Evolutionary conservation across 1,140 invertebrate species (phyloP).

Genomic region (Bombus waltoni): DNA sequence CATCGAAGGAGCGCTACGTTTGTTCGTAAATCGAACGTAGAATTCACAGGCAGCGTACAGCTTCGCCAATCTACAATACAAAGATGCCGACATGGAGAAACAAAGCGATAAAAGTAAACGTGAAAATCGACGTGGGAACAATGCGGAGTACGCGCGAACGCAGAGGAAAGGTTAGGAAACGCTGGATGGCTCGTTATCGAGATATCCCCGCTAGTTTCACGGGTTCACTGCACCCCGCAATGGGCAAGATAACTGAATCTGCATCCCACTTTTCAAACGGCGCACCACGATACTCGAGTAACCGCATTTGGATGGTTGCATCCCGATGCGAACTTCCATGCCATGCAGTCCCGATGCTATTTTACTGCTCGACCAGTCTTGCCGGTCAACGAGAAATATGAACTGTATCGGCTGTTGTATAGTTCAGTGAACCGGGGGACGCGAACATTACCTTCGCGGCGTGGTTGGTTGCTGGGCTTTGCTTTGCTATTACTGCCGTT

Average conservation of each 20-base stretch:
- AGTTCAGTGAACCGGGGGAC: conserved; percentile 33
- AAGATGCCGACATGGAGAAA: too few species aligned
- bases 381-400: conserved; percentile 35
- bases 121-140: not conserved
- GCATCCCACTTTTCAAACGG: conserved; percentile 48
- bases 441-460: conserved; percentile 4
- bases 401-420: conserved; percentile 32
- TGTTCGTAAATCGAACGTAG: too few species aligned
- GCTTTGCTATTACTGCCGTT: not conserved
- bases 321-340: not conserved
- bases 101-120: not conserved
- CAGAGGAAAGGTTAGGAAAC: not conserved
- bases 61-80: not conserved
- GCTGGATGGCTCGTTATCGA: conserved; percentile 6
- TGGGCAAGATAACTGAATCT: conserved; percentile 56
- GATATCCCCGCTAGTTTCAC: conserved; percentile 15
- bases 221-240: conserved; percentile 47
- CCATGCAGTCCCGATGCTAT: conserved; percentile 15
- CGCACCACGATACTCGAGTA: conserved; percentile 37
- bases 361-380: conserved; percentile 41
- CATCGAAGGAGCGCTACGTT: too few species aligned
- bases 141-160: not conserved
- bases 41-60: not conserved
- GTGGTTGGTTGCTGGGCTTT: not conserved
- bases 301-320: conserved; percentile 43